Base-by-base conservation (phyloP, 2,888 invertebrate genomes). In the Leptopilina drosophilae region DNA sequence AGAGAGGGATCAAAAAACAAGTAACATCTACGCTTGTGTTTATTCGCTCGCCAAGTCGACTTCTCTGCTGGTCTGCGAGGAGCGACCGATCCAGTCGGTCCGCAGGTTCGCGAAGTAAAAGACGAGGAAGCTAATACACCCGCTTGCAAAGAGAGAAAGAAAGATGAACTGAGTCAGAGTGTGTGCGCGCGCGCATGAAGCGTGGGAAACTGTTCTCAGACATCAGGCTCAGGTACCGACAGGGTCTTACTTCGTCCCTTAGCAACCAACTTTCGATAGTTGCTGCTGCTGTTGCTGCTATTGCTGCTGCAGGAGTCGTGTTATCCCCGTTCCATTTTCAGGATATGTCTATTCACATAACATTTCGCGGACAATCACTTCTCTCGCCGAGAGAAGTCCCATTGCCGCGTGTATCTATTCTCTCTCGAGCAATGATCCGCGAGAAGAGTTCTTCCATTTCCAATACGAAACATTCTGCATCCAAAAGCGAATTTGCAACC, bases 201-300 rank as follows among this genome's bases (percentile, higher is more conserved):
- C 88, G 87, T 87, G 87, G 87, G 88, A 88, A 89, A 87, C 83
- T 82, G 84, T 82, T 85, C 84, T 80, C 81, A 78, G 80, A 79
- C 81, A 69, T 83, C 82, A 79, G 79, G 80, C 79, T 79, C 81
- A 79, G 80, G 80, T 78, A 84, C 83, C 82, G 81, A 83, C 82
- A 82, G 81, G 80, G 82, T 81, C 81, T 78, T 69, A 79, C 80
- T 64, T 78, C 80, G 79, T 78, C 78, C 78, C 81, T 67, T 73
- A 77, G 78, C 81, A 76, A 33, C 79, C 64, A 66, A 76, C 76
- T 66, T 77, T 76, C 79, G 75, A 78, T 78, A 64, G 69, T 65
- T 65, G 77, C 26, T 33, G 77, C 42, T 46, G 49, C 73, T 77
- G 49, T 65, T 77, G 49, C 11, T 49, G 49, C 11, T 49, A 8